Percentiles rank a stretch among this genome's conserved stretches.
phyloP scores from a whole-genome alignment of 2,888 invertebrate species.

The Xestia xanthographa region DNA sequence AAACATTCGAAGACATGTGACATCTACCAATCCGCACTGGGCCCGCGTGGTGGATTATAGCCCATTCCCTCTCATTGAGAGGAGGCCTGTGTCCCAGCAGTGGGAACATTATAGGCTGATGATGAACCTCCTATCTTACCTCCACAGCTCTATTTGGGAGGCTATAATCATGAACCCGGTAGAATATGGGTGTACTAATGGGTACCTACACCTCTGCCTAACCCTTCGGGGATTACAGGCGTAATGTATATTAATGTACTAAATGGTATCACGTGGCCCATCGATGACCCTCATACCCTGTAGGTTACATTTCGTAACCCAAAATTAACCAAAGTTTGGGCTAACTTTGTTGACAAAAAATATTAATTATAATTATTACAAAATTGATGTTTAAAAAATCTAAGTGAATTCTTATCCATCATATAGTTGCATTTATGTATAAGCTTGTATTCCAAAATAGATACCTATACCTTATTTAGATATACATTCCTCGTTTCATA shows the following conservation, averaged over 20 bases:
- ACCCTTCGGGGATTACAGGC: no score
- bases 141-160: not conserved
- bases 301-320: not conserved
- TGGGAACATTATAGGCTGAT: no score
- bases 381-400: constrained; percentile 4
- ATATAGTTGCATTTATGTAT: constrained; percentile 25
- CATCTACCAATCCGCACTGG: no score
- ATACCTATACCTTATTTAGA: constrained; percentile 21
- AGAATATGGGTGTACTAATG: no score
- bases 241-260: not conserved
- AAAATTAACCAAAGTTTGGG: not conserved
- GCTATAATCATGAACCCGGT: not conserved
- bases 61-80: no score
- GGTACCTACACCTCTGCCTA: no score
- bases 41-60: no score
- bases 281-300: not conserved
- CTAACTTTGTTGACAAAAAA: not conserved
- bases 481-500: constrained; percentile 51
- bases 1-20: no score
- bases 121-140: not conserved
- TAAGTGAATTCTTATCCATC: constrained; percentile 21
- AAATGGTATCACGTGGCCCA: not conserved
- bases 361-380: not conserved
- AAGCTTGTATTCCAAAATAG: constrained; percentile 15
- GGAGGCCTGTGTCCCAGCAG: no score